Base-by-base conservation (phyloP, 1,140 invertebrate genomes). In the Drosophila cardini region DNA sequence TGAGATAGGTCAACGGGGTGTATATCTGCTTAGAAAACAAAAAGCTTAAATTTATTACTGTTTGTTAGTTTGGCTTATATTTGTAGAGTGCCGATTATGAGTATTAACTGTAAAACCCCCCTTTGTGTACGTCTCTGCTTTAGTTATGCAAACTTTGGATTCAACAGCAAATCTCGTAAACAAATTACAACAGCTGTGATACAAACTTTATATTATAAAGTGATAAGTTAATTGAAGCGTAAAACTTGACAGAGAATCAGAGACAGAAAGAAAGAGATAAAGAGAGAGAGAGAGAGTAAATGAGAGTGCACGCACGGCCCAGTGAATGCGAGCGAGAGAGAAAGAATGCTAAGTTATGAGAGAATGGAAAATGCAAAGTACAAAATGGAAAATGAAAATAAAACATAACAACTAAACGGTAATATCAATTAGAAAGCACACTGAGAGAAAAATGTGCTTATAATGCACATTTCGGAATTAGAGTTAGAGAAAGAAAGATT, bases 351-450 rank as follows among this genome's bases (percentile, higher is more conserved):
- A 18, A 42, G 10, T 13, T 42, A 15, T 40, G 21, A 10, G 50
- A 5, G 38, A 32, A 16, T 50, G 21, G 6, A 48, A 34, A 52
- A 55, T 13, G 42, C 21, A 42, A 42, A 42, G 7, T 21, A 2
- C 9, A n/a, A 61, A 13, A 32, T 21, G 40, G 34, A 11, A 61
- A 10, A 34, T 15, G 30, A 21, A 50, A 30, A 16, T 16, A 34
- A 34, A 34, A 30, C 30, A 56, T 21, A 46, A 18, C 16, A 43
- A 46, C 16, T 36, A 34, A 43, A 36, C 16, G 46, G 56, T 61
- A 26, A 43, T 55, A 38, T 48, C 60, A 71, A 71, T 64, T 71
- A 64, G 60, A 48, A 64, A 7, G 9, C 36, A 9, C 57, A 70
- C 67, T 38, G 38, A 9, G 34, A n/a, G 10, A 50, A 61, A 53